Evolutionary conservation across 1,140 invertebrate species (phyloP), one percentile per base, ranked within the genome.

Genomic region (Diorhabda sublineata): DNA sequence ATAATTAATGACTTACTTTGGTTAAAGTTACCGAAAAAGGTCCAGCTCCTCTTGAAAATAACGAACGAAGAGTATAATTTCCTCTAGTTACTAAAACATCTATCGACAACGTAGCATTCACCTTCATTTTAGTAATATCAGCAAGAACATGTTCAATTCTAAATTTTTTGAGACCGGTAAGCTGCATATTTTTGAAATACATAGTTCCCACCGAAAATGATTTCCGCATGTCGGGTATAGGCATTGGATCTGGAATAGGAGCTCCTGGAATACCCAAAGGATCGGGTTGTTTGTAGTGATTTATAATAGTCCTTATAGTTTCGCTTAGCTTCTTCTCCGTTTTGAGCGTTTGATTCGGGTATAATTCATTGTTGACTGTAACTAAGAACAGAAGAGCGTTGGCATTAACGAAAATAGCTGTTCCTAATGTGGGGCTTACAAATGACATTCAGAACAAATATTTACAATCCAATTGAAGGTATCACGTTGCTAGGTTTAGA

Each of bases 281-380:
- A 82, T 94, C 90, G 61, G 88, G 83, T 75, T 93, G 87, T 80
- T 94, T 91, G 77, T 90, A 94, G 77, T 95, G 93, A 58, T 92
- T 88, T 26, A 95, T 75, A 5, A 93, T 84, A 42, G 83, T 81
- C 43, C 89, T 82, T 47, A 94, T 86, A 73, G 91, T 87, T 68
- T 90, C 87, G 57, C 88, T 88, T 9, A 92, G 81, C 70, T 85
- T 87, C 74, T 88, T 85, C 77, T 91, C 86, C 4, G 85, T 87
- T 41, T 69, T 41, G 59, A 42, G 59, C 3, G 59, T 61, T n/a
- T 52, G 47, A 52, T 52, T 52, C 2, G 47, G 47, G n/a, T 52
- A 52, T 52, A 52, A 4, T 52, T 52, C 47, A 4, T n/a, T 52
- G 47, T n/a, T 52, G 47, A 3, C 47, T 52, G 47, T n/a, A 52